phyloP scores from a whole-genome alignment of 2,888 invertebrate genomes.

The Xylota segnis region DNA sequence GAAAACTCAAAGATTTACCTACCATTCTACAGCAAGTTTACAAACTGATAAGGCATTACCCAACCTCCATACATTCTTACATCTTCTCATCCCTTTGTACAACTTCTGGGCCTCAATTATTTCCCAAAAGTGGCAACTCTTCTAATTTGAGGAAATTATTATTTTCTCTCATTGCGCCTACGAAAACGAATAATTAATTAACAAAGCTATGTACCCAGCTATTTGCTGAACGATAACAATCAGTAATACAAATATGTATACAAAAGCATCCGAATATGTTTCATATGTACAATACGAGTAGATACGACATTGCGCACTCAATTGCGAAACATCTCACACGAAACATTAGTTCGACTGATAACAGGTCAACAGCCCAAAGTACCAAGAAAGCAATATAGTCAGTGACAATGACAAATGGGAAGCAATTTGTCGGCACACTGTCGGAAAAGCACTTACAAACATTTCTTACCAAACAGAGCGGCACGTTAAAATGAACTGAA shows the following conservation, averaged over 20 bases:
- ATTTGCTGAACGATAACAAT: not conserved
- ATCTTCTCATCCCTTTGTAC: too few species aligned
- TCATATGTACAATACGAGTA: not conserved
- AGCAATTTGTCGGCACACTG: not conserved
- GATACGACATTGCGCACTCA: not conserved
- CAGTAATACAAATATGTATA: not conserved
- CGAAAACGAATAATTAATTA: not conserved
- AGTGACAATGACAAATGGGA: conserved; percentile 20
- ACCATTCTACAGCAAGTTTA: too few species aligned
- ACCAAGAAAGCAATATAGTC: conserved; percentile 13
- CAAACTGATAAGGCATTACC: too few species aligned
- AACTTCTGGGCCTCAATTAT: too few species aligned
- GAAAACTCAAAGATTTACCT: too few species aligned
- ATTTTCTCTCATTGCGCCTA: not conserved
- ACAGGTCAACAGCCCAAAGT: conserved; percentile 11
- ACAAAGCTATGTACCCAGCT: too few species aligned
- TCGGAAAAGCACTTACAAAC: not conserved
- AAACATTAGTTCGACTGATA: not conserved
- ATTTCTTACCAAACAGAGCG: not conserved
- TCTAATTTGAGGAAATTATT: not conserved
- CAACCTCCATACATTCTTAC: too few species aligned
- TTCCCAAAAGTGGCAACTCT: too few species aligned
- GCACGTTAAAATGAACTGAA: not conserved
- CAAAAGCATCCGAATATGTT: not conserved
- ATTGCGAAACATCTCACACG: not conserved